Conservation (phyloP, 2,113 vertebrate species). For the Hemicordylus capensis region DNA sequence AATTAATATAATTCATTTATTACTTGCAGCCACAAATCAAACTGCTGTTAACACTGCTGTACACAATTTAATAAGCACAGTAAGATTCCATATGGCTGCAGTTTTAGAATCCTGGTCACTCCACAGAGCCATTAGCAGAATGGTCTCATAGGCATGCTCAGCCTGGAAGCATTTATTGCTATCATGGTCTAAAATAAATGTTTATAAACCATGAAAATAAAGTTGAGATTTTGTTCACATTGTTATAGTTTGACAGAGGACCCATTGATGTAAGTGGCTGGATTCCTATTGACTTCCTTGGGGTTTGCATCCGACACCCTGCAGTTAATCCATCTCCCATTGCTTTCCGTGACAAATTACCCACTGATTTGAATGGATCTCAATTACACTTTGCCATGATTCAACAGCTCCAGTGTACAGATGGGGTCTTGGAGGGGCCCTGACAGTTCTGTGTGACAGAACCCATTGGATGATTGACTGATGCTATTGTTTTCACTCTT, state of each 20-base stretch:
- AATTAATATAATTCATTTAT: constrained; percentile 86
- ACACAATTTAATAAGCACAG: constrained; percentile 77
- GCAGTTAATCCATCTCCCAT: not conserved
- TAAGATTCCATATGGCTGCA: constrained; percentile 80
- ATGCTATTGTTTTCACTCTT: too few species aligned
- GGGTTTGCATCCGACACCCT: not conserved
- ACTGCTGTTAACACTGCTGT: constrained; percentile 78
- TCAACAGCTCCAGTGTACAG: not conserved
- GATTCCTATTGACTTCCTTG: not conserved
- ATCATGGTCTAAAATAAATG: constrained; percentile 36
- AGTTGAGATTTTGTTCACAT: not conserved
- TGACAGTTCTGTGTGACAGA: not conserved
- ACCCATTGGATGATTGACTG: too few species aligned
- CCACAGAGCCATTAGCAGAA: constrained; percentile 56
- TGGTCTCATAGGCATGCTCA: constrained; percentile 24
- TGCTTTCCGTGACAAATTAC: not conserved
- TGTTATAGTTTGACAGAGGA: not conserved
- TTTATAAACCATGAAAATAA: constrained; percentile 28
- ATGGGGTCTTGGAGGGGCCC: not conserved
- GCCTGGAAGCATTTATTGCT: constrained; percentile 37
- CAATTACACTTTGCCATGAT: constrained; percentile 18
- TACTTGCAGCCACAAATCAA: constrained; percentile 83
- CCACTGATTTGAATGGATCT: not conserved
- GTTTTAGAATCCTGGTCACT: constrained; percentile 76
- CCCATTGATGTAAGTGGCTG: not conserved